Evolutionary conservation across 2,888 invertebrate genomes (phyloP).

Genomic region (Limenitis camilla): DNA sequence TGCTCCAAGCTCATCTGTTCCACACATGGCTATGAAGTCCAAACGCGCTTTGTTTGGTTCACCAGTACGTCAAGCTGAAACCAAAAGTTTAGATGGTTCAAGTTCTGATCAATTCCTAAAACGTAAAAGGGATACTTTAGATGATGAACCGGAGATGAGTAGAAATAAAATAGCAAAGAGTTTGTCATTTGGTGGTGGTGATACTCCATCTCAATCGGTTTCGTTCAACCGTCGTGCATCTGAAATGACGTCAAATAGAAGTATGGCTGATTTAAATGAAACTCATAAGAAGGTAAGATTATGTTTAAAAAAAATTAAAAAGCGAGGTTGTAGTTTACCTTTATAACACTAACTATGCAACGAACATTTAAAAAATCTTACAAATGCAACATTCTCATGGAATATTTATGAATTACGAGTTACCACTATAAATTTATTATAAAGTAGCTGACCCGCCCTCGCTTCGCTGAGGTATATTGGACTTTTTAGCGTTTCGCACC

Average conservation of each 20-base stretch:
- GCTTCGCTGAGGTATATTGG: too few species aligned
- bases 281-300: constrained; percentile 76
- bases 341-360: too few species aligned
- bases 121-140: constrained; percentile 66
- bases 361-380: too few species aligned
- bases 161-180: constrained; percentile 73
- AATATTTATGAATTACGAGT: too few species aligned
- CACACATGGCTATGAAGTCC: constrained; percentile 71
- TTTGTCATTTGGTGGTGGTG: constrained; percentile 73
- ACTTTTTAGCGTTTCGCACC: too few species aligned
- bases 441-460: too few species aligned
- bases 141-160: constrained; percentile 45
- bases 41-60: constrained; percentile 80
- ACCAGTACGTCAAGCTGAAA: constrained; percentile 63
- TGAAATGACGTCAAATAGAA: constrained; percentile 46
- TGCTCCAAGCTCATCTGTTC: constrained; percentile 52
- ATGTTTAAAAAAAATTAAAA: too few species aligned
- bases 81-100: constrained; percentile 55
- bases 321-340: too few species aligned
- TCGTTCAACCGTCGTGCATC: constrained; percentile 52
- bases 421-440: too few species aligned
- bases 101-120: constrained; percentile 53
- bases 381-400: too few species aligned
- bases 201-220: constrained; percentile 37
- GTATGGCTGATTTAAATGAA: constrained; percentile 72